Percentiles rank a stretch among this genome's conserved stretches.
Evolutionary conservation across 2,888 invertebrate genomes (phyloP).

Genomic region (Seira ritae): DNA sequence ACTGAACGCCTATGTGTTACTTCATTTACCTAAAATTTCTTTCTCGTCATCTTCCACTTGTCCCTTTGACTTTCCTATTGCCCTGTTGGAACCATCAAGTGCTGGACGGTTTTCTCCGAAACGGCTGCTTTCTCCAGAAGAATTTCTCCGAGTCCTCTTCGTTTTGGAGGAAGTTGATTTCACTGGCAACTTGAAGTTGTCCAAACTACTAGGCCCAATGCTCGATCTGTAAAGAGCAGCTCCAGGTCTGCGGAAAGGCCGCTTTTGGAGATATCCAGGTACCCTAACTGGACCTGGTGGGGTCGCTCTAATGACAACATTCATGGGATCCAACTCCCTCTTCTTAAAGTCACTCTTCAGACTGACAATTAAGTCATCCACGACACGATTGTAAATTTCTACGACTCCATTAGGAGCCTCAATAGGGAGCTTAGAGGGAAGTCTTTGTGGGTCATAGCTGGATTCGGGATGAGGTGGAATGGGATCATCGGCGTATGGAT

Average conservation of each 20-base stretch:
- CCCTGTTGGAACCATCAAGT: slow-evolving; percentile 60
- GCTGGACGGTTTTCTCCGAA: slow-evolving; percentile 65
- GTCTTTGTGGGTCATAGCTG: slow-evolving; percentile 69
- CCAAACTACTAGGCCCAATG: slow-evolving; percentile 31
- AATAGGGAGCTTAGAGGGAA: slow-evolving; percentile 72
- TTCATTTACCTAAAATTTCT: slow-evolving; percentile 60
- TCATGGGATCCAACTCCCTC: slow-evolving; percentile 72
- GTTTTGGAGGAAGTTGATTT: slow-evolving; percentile 30
- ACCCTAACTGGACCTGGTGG: slow-evolving; percentile 73
- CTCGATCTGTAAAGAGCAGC: slow-evolving; percentile 70
- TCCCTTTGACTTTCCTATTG: slow-evolving; percentile 70
- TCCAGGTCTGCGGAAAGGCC: slow-evolving; percentile 72
- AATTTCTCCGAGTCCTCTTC: slow-evolving; percentile 37
- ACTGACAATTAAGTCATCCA: slow-evolving; percentile 70
- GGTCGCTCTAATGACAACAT: slow-evolving; percentile 72
- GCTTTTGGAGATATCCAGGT: slow-evolving; percentile 71
- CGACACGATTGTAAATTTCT: slow-evolving; percentile 73
- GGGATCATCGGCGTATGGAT: slow-evolving; percentile 70
- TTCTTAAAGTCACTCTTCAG: slow-evolving; percentile 68
- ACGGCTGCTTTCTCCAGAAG: slow-evolving; percentile 59
- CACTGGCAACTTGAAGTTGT: slow-evolving; percentile 33
- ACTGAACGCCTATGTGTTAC: too few relatives aligned
- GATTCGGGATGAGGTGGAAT: slow-evolving; percentile 70
- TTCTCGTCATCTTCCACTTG: slow-evolving; percentile 68
- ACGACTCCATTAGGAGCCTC: slow-evolving; percentile 73